These are phyloP conservation scores for Nesoenas mayeri DNA, from an alignment of 2,113 vertebrate species.

Conservation along the genomic window DNA sequence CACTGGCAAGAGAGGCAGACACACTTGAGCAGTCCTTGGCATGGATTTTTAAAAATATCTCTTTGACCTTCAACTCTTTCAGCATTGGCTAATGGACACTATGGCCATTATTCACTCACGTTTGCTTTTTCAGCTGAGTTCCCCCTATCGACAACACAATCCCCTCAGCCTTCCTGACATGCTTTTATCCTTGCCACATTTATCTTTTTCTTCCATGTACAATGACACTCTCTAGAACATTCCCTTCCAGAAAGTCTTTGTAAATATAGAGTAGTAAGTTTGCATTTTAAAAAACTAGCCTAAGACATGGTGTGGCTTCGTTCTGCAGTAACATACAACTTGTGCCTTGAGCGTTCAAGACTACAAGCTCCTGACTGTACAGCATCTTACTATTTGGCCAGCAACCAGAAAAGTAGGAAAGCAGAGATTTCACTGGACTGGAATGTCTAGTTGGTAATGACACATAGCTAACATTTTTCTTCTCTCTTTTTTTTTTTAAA, in stretches of 20 bases:
- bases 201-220: background rate
- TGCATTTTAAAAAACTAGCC: background rate
- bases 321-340: background rate
- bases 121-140: background rate
- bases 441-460: background rate
- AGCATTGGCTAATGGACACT: background rate
- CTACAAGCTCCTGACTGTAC: background rate
- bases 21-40: background rate
- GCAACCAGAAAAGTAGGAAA: background rate
- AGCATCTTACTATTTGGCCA: background rate
- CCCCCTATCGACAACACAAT: background rate
- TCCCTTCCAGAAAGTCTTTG: background rate
- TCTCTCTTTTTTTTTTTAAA: background rate
- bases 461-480: background rate
- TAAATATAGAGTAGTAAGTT: background rate
- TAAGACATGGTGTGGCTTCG: background rate
- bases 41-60: background rate
- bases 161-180: background rate
- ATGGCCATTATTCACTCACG: background rate
- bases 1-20: background rate
- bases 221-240: background rate
- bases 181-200: background rate
- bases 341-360: background rate
- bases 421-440: background rate
- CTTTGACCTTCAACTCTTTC: background rate